phyloP scores from a whole-genome alignment of 1,140 invertebrate genomes.

The Nymphalis io region DNA sequence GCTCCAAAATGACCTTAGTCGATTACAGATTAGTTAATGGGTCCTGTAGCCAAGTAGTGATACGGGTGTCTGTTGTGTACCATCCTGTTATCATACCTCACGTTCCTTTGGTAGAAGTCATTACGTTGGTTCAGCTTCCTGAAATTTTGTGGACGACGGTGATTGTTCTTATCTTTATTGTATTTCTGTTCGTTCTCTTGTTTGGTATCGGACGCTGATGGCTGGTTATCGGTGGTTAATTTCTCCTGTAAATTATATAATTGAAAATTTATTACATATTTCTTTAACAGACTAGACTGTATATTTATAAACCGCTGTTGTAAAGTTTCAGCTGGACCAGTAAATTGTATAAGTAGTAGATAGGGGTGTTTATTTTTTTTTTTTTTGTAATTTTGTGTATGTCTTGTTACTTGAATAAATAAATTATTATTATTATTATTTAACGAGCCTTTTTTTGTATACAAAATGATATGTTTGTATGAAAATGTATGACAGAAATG shows the following conservation, averaged over 20 bases:
- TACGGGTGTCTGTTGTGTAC: conserved; percentile 68
- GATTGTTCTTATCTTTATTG: conserved; percentile 48
- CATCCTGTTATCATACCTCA: conserved; percentile 69
- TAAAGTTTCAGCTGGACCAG: too few species aligned
- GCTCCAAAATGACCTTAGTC: conserved; percentile 24
- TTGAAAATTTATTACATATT: background rate
- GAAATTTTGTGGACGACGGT: conserved; percentile 63
- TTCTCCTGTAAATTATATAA: conserved; percentile 8
- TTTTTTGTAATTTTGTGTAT: too few species aligned
- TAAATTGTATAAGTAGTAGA: too few species aligned
- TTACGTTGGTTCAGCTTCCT: conserved; percentile 59
- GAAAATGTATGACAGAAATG: too few species aligned
- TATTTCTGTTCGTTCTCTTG: conserved; percentile 51
- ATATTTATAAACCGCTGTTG: too few species aligned
- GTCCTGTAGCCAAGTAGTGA: conserved; percentile 68
- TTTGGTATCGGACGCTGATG: conserved; percentile 36
- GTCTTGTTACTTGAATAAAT: too few species aligned
- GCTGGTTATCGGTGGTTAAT: conserved; percentile 27
- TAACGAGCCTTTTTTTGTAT: too few species aligned
- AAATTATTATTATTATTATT: too few species aligned
- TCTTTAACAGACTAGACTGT: too few species aligned
- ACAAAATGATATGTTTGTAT: too few species aligned
- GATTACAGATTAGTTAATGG: conserved; percentile 56
- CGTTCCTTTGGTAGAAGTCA: conserved; percentile 68
- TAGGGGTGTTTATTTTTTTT: too few species aligned